Evolutionary conservation across 1,140 invertebrate genomes (phyloP).

Genomic region (Phymastichus coffea): DNA sequence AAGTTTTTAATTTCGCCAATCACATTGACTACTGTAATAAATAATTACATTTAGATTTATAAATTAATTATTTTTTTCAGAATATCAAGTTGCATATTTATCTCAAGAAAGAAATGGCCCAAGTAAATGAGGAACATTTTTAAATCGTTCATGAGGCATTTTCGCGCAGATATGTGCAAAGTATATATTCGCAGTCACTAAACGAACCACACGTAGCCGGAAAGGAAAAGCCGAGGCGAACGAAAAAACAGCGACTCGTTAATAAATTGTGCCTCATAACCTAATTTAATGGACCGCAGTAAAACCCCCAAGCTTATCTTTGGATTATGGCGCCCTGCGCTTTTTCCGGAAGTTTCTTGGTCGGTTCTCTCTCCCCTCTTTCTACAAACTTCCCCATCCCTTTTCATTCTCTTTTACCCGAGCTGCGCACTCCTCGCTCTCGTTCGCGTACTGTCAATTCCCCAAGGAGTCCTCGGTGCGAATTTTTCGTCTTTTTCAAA

Average conservation of each 20-base stretch:
- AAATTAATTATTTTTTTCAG: too few relatives aligned
- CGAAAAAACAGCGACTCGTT: too few relatives aligned
- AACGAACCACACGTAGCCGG: background rate
- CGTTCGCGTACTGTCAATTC: slow-evolving; percentile 13
- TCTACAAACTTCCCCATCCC: background rate
- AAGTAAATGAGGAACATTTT: too few relatives aligned
- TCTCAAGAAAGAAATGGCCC: too few relatives aligned
- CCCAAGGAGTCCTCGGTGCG: background rate
- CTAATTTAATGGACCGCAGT: slow-evolving; percentile 26
- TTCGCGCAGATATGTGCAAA: too few relatives aligned
- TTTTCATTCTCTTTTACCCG: background rate
- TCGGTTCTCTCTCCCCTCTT: background rate
- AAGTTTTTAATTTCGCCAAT: too few relatives aligned
- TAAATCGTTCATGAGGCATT: too few relatives aligned
- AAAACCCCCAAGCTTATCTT: slow-evolving; percentile 22
- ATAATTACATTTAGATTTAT: too few relatives aligned
- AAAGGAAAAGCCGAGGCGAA: background rate
- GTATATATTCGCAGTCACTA: background rate
- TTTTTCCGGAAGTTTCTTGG: background rate
- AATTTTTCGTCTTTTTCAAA: slow-evolving; percentile 18
- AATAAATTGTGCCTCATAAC: slow-evolving; percentile 22
- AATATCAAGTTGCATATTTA: too few relatives aligned
- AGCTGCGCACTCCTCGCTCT: too few relatives aligned
- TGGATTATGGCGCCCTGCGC: slow-evolving; percentile 9
- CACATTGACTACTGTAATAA: too few relatives aligned